Conservation (phyloP, 2,888 invertebrate genomes). For the Protophormia terraenovae region DNA sequence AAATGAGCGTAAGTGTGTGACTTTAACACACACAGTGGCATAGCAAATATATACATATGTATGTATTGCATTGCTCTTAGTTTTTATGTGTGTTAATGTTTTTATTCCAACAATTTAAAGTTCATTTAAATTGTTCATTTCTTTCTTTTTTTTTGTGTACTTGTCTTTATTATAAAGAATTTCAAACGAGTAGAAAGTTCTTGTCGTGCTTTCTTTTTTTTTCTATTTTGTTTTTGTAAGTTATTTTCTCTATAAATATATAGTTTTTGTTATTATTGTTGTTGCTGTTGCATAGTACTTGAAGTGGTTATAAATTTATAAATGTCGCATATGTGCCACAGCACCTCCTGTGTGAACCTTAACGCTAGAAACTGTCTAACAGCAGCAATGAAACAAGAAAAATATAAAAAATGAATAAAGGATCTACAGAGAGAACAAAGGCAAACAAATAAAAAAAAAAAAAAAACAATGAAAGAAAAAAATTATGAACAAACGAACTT, state of each 20-base stretch:
- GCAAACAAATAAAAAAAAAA: conserved; percentile 21
- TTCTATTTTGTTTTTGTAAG: conserved; percentile 5
- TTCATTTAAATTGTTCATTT: conserved; percentile 59
- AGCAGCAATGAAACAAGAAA: conserved; percentile 24
- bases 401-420: background rate
- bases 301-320: conserved; percentile 70
- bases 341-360: conserved; percentile 67
- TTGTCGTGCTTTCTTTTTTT: conserved; percentile 27
- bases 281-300: conserved; percentile 45
- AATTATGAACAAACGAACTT: background rate
- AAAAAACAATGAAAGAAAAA: background rate
- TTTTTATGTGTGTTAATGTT: background rate
- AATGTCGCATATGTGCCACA: conserved; percentile 71
- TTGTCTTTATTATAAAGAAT: conserved; percentile 58
- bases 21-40: background rate
- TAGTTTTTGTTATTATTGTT: background rate
- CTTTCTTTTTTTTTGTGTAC: background rate
- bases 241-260: conserved; percentile 18
- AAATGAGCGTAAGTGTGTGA: conserved; percentile 15
- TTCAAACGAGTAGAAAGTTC: conserved; percentile 44
- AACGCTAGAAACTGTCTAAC: conserved; percentile 66
- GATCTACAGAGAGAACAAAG: conserved; percentile 47
- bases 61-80: background rate
- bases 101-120: conserved; percentile 38
- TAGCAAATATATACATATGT: background rate